Evolutionary conservation across 1,140 invertebrate species (phyloP).

Genomic region (Capitella teleta): DNA sequence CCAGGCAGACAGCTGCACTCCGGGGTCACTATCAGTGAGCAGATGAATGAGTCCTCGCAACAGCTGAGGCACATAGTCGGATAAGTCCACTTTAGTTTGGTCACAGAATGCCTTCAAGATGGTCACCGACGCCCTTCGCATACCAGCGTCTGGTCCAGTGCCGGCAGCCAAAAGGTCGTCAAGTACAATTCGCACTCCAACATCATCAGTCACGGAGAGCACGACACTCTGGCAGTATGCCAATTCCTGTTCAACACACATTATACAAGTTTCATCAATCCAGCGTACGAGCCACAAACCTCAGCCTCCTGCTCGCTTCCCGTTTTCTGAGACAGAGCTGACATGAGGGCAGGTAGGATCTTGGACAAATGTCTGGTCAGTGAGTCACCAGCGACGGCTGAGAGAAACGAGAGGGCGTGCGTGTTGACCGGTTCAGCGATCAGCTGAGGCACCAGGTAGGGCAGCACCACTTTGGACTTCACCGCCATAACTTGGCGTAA

Average conservation of each 20-base stretch:
- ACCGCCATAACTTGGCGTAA: slow-evolving; percentile 92
- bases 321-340: slow-evolving; percentile 54
- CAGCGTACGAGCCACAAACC: slow-evolving; percentile 14
- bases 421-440: slow-evolving; percentile 77
- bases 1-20: no score
- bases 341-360: slow-evolving; percentile 79
- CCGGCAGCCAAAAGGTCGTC: slow-evolving; percentile 84
- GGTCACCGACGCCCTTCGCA: no score
- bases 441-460: slow-evolving; percentile 84
- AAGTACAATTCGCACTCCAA: slow-evolving; percentile 72
- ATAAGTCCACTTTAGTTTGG: no score
- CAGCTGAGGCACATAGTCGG: no score
- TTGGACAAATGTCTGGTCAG: slow-evolving; percentile 81
- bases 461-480: slow-evolving; percentile 86
- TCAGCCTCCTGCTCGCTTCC: slow-evolving; percentile 24
- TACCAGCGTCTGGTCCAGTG: no score
- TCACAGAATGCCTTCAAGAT: no score
- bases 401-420: slow-evolving; percentile 79
- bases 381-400: slow-evolving; percentile 83
- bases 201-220: slow-evolving; percentile 69
- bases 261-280: not conserved
- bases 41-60: no score
- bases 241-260: slow-evolving; percentile 49
- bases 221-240: slow-evolving; percentile 88
- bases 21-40: no score